Evolutionary conservation across 2,797 vertebrate genomes (phyloP), one percentile per base, ranked within the genome.

Genomic region (Spondyliosoma cantharus): DNA sequence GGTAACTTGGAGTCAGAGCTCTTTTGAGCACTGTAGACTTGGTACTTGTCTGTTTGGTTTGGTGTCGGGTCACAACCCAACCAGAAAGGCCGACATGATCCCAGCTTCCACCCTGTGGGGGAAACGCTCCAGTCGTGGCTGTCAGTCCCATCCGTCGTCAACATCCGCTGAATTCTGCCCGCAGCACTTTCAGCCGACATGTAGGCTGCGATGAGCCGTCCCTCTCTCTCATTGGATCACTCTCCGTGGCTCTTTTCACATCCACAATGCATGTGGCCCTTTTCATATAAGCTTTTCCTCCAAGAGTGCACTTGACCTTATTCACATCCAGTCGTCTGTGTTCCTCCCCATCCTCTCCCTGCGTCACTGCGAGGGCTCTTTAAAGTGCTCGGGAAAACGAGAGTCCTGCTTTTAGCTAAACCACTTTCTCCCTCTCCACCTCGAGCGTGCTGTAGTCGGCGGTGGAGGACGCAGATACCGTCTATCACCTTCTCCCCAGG

Each of bases 271-370:
- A 82, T 54, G 42, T 37, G 22, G 22, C 49, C 42, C 79, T 74
- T 86, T 89, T 84, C 75, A 88, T 61, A 65, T 29, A 63, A 46
- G 52, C 81, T 70, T 71, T 76, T 78, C 57, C 70, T 37, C 64
- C 73, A 70, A 82, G 85, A 86, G 72, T 42, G 76, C 86, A 81
- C 89, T 91, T 87, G 86, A 90, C 87, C 88, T 84, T 86, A 81
- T 86, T 90, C 78, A 53, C 68, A 75, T 58, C 16, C 64, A 61
- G 49, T 29, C 9, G 32, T 66, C 59, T 76, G 25, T 45, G 42
- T 74, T 72, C 77, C 56, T 65, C 66, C 19, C n/a, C 25, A 2
- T 52, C 60, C 50, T 57, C 74, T 64, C 63, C 12, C 58, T 63
- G 63, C 61, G 49, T 76, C 59, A 11, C 71, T 25, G 59, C 49